Percentiles rank a stretch among this genome's conserved stretches.
These are phyloP conservation scores for Plutella xylostella DNA, from an alignment of 2,888 invertebrate species.

Conservation along the genomic window DNA sequence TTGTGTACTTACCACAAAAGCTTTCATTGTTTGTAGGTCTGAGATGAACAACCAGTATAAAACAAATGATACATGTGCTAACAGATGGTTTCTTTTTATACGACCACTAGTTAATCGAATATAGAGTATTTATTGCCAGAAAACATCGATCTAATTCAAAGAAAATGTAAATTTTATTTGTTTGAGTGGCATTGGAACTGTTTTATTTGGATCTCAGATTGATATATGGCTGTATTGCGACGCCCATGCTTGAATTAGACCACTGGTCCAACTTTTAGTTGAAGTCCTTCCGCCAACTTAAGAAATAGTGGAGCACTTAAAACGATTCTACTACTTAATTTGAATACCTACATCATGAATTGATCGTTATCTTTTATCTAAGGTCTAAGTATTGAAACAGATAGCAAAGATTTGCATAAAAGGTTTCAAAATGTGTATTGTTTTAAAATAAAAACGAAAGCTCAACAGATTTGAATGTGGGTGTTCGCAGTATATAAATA, in stretches of 20 bases:
- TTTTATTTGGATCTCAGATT: conserved; percentile 43
- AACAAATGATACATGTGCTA: conserved; percentile 38
- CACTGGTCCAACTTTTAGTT: conserved; percentile 14
- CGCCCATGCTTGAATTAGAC: conserved; percentile 34
- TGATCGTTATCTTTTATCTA: too few relatives aligned
- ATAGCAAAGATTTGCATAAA: too few relatives aligned
- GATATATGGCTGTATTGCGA: conserved; percentile 39
- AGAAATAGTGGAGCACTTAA: too few relatives aligned
- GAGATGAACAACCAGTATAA: conserved; percentile 30
- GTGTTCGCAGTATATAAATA: too few relatives aligned
- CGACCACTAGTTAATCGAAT: conserved; percentile 41
- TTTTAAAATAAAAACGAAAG: too few relatives aligned
- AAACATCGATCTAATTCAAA: conserved; percentile 39
- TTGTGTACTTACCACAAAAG: conserved; percentile 37
- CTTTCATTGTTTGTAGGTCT: conserved; percentile 39
- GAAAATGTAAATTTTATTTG: conserved; percentile 59
- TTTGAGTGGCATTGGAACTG: conserved; percentile 41
- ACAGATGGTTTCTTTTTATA: conserved; percentile 50
- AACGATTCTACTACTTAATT: too few relatives aligned
- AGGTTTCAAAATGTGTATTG: too few relatives aligned
- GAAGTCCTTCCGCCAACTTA: conserved; percentile 8
- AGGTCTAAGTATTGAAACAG: too few relatives aligned
- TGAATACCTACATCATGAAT: too few relatives aligned
- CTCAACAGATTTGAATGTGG: too few relatives aligned
- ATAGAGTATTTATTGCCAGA: conserved; percentile 56